phyloP scores from a whole-genome alignment of 2,888 invertebrate species.

The Bugulina stolonifera region DNA sequence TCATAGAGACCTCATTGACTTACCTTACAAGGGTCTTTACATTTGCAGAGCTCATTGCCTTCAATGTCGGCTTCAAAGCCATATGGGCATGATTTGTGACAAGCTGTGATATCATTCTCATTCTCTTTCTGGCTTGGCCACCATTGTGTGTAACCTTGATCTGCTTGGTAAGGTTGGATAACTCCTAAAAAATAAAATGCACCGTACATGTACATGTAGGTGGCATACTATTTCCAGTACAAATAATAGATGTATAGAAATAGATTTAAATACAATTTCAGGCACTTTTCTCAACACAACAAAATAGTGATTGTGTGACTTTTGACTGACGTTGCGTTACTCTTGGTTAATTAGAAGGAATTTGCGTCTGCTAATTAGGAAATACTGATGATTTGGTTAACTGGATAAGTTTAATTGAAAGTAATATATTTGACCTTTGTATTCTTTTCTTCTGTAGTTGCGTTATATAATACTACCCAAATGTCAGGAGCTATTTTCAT shows the following conservation, averaged over 20 bases:
- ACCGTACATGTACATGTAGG: neutral
- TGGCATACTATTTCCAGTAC: neutral
- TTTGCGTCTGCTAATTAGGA: slow-evolving; percentile 1
- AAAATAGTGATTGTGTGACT: too few relatives aligned
- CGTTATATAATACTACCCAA: neutral
- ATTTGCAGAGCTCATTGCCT: slow-evolving; percentile 32
- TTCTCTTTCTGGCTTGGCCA: neutral
- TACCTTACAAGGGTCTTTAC: slow-evolving; percentile 33
- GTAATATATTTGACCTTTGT: neutral
- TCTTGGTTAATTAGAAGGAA: neutral
- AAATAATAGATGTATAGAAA: neutral
- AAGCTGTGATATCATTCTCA: neutral
- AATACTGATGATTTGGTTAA: neutral
- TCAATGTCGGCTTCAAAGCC: slow-evolving; percentile 34
- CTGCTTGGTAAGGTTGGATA: neutral
- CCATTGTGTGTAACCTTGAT: neutral
- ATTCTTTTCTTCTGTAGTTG: neutral
- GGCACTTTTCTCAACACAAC: too few relatives aligned
- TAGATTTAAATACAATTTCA: neutral
- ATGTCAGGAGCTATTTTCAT: neutral
- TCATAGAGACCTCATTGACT: too few relatives aligned
- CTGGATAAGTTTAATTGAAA: neutral
- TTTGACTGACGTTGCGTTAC: too few relatives aligned
- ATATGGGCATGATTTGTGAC: slow-evolving; percentile 29
- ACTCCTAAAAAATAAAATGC: neutral